A percentile compares a stretch with the other conserved stretches of the same genome.
Evolutionary conservation across 2,888 invertebrate species (phyloP).

Genomic region (Deilephila elpenor): DNA sequence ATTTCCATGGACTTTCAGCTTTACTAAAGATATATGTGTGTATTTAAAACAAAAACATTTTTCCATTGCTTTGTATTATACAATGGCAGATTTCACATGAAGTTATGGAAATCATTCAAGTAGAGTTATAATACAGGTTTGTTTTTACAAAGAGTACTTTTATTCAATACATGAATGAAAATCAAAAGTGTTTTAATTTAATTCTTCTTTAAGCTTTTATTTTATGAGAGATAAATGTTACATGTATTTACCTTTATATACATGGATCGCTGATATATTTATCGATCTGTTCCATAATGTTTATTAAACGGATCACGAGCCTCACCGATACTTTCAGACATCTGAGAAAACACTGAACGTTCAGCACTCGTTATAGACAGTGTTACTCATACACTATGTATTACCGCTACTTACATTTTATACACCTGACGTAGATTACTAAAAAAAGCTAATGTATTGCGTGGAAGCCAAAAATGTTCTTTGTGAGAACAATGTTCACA

Average conservation of each 20-base stretch:
- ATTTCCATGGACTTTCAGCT: background rate
- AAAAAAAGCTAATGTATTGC: background rate
- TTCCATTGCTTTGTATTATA: background rate
- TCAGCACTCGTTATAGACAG: background rate
- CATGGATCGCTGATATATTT: background rate
- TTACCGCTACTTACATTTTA: conserved; percentile 11
- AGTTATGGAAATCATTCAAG: too few species aligned
- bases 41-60: background rate
- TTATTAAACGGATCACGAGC: background rate
- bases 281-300: background rate
- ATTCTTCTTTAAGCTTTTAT: too few species aligned
- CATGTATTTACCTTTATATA: background rate
- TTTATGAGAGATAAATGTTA: background rate
- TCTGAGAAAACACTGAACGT: background rate
- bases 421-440: conserved; percentile 1
- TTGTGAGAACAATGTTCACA: background rate
- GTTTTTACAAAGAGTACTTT: too few species aligned
- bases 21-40: background rate
- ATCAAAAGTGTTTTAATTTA: too few species aligned
- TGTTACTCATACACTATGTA: conserved; percentile 14
- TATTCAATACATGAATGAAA: too few species aligned
- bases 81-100: too few species aligned
- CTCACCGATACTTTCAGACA: background rate
- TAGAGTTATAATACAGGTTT: too few species aligned
- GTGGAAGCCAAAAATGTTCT: too few species aligned